Conservation (phyloP, 2,113 vertebrate genomes). For the Brachypodius melanocephalos region DNA sequence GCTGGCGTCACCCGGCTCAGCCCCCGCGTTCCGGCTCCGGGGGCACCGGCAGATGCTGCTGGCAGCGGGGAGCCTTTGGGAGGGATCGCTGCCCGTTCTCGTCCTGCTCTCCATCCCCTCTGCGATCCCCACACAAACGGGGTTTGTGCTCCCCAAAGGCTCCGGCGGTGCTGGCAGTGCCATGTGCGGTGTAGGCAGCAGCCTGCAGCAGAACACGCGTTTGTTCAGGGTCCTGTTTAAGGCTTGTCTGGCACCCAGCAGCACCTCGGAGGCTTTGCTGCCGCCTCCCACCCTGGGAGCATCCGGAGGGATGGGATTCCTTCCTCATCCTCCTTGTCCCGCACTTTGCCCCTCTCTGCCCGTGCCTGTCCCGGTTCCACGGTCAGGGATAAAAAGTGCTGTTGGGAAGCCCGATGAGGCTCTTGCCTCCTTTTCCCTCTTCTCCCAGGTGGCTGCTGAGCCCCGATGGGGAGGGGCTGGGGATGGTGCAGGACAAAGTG, state of each 20-base stretch:
- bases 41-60: background rate
- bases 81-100: background rate
- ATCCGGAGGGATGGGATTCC: background rate
- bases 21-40: background rate
- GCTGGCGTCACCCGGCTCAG: background rate
- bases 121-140: accelerated
- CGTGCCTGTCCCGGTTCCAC: background rate
- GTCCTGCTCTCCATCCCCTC: background rate
- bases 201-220: background rate
- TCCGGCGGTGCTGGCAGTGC: background rate
- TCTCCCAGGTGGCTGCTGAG: background rate
- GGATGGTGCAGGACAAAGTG: background rate
- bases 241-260: background rate
- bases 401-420: background rate
- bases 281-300: background rate
- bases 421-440: background rate
- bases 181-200: background rate
- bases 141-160: background rate
- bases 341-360: background rate
- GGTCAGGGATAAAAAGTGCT: background rate
- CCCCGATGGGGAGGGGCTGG: background rate
- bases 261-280: background rate
- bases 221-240: background rate
- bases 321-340: background rate
- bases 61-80: background rate